Percentiles rank a stretch among this genome's conserved stretches.
Conservation (phyloP, 2,113 vertebrate species). For the Tor tambroides region DNA sequence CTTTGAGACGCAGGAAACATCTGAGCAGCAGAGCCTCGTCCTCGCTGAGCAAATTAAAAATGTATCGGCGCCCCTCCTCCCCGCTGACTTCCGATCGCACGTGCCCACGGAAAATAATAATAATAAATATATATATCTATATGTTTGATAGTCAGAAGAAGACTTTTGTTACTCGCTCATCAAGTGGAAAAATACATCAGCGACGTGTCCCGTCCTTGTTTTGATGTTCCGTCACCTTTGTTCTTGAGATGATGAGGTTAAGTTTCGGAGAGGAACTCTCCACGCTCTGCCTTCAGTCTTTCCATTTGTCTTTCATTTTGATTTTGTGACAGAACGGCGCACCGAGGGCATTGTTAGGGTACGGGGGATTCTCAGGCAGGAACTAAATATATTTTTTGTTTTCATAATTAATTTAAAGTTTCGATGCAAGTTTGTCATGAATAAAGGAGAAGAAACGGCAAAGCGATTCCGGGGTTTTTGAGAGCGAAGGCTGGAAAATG, state of each 20-base stretch:
- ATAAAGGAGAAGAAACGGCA: conserved; percentile 51
- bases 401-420: conserved; percentile 68
- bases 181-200: conserved; percentile 62
- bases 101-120: conserved; percentile 46
- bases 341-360: conserved; percentile 53
- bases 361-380: conserved; percentile 44
- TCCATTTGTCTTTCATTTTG: conserved; percentile 55
- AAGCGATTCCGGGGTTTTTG: conserved; percentile 43
- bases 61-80: conserved; percentile 47
- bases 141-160: conserved; percentile 49
- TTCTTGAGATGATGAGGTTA: conserved; percentile 60
- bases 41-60: conserved; percentile 55
- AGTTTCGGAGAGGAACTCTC: conserved; percentile 46
- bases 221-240: conserved; percentile 57
- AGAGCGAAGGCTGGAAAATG: conserved; percentile 37
- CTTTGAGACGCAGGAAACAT: conserved; percentile 57
- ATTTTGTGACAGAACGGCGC: conserved; percentile 47
- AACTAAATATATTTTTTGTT: conserved; percentile 67
- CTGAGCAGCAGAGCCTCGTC: conserved; percentile 38
- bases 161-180: conserved; percentile 51
- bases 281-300: conserved; percentile 49
- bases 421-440: conserved; percentile 53
- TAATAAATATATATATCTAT: conserved; percentile 40
- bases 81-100: conserved; percentile 46
- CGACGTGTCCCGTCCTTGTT: conserved; percentile 47